Base-by-base conservation (phyloP, 2,888 invertebrate genomes). In the Paralinhomoeus sp. region DNA sequence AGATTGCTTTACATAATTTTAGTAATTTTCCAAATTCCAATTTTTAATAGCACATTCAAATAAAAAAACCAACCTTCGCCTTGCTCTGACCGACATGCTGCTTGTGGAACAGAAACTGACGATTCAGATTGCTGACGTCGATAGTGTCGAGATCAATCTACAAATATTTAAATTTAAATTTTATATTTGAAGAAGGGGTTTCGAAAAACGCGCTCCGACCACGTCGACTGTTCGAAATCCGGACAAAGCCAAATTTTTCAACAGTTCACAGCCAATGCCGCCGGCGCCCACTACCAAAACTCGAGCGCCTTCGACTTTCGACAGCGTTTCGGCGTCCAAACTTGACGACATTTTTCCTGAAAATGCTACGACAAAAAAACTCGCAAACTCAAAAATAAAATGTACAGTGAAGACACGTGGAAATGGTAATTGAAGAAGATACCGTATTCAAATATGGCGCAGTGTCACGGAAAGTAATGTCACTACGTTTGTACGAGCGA, bases 141-240 rank as follows among this genome's bases (percentile, higher is more conserved):
- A 99, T 99, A 0, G 93, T 97, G 64, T 99, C 97, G 62, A 99
- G 72, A 72, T 99, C 97, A 66, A 99, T 84, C 91, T 93, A 17
- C 13, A 15, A 38, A 13, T 15, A 17, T 20, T 38, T 38, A 20
- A 17, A 20, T 34, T 41, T 34, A 13, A 12, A n/a, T 20, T 34
- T 41, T 41, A 12, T 15, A 27, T 15, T 41, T 20, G n/a, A n/a
- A n/a, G n/a, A n/a, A 31, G 15, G 31, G 9, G 9, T 31, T 15
- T 15, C 9, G 9, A 31, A 31, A 38, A n/a, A 24, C 17, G 5
- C 37, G 42, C 49, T 73, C 79, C 71, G 72, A 91, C 93, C 59
- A 97, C 79, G 71, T 85, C 81, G 55, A 99, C 84, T 53, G 84
- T 72, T 36, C 73, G 73, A 63, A 93, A 97, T 49, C 93, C 93